These are phyloP conservation scores for Phaethornis superciliosus DNA, from an alignment of 2,113 vertebrate genomes.

Conservation along the genomic window DNA sequence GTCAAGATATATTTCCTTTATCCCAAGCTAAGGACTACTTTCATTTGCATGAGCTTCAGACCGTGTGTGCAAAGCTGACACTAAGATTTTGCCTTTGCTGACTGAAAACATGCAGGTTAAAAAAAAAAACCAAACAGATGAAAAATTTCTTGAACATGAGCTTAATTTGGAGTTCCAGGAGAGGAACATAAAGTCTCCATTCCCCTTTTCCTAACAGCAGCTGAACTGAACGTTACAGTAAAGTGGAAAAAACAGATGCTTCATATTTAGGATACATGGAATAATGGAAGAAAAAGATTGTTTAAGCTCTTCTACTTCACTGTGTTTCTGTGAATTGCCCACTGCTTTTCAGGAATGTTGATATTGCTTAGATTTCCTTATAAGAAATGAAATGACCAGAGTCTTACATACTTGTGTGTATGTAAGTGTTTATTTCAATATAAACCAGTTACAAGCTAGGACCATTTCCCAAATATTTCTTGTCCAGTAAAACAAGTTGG, in stretches of 20 bases:
- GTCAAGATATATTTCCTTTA: constrained; percentile 25
- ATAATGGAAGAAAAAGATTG: not conserved
- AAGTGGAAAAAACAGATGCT: not conserved
- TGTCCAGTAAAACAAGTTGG: not conserved
- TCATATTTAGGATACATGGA: not conserved
- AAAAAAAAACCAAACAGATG: not conserved
- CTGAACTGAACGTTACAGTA: not conserved
- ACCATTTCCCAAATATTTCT: not conserved
- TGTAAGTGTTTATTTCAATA: not conserved
- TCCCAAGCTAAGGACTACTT: not conserved
- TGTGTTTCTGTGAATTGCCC: not conserved
- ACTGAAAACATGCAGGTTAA: not conserved
- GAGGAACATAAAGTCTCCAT: rapidly evolving
- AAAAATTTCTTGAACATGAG: not conserved
- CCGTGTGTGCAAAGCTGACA: not conserved
- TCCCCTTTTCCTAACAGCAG: not conserved
- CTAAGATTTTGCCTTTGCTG: not conserved
- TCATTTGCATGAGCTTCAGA: constrained; percentile 41
- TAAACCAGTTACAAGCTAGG: not conserved
- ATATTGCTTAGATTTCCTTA: not conserved
- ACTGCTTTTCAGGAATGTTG: not conserved
- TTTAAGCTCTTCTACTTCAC: not conserved
- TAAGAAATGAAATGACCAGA: not conserved
- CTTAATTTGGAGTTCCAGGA: not conserved
- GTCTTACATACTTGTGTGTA: not conserved